Base-by-base conservation (phyloP, 2,113 vertebrate species). In the Ammodytes dubius region DNA sequence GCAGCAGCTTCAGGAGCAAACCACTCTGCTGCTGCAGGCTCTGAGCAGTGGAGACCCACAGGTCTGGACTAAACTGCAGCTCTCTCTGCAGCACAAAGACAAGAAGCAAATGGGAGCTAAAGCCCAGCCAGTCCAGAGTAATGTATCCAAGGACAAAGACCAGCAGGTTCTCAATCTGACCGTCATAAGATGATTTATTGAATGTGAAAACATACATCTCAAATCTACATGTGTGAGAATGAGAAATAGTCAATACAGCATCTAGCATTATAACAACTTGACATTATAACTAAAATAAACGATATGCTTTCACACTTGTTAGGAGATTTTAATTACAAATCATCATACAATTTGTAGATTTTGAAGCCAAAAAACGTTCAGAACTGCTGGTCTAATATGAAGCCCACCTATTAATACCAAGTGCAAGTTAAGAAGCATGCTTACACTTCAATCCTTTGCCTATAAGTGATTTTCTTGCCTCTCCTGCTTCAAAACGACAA, bases 1-100 rank as follows among this genome's bases (percentile, higher is more conserved):
- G 76, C 95, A 96, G 86, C 95, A 92, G 57, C 96, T 99, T 8
- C 96, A 95, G 85, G 95, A 96, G 89, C 97, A 98, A 81, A 97
- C 96, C 0, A 93, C 92, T 49, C 95, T 99, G 72, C 95, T 98
- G 46, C 82, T 97, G 68, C 96, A 97, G 86, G 97, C 97, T 27
- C 84, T 97, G 84, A 93, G 89, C 88, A 96, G 92, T 77, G 96
- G 96, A 73, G 94, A 97, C 82, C 96, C 96, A 0, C 95, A 96
- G 81, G 94, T 96, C 0, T 98, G 97, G 97, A 95, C 96, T 89
- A 96, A 93, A 87, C 94, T 98, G 79, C 96, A 96, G 90, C 94
- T 95, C 0, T 95, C 95, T 67, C 80, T 98, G 27, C 91, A 95
- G 82, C 85, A 89, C 75, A 60, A 68, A 37, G 84, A 91, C 47